Base-by-base conservation (phyloP, 1,140 invertebrate species). In the Muscidifurax raptorellus region DNA sequence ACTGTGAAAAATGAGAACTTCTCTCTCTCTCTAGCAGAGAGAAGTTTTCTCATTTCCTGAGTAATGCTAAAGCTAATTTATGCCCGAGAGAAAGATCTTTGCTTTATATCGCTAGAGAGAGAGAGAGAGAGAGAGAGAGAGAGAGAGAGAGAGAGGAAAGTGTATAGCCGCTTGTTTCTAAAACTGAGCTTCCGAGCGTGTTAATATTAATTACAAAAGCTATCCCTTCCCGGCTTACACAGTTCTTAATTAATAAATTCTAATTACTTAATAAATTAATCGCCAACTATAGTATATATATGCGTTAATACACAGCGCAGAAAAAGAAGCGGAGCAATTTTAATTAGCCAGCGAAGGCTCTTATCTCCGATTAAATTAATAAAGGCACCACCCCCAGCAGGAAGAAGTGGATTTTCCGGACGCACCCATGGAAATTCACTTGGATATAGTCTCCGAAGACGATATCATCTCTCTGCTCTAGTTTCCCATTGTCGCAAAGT, bases 41-140 rank as follows among this genome's bases (percentile, higher is more conserved):
- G 30, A 82, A 82, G 44, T 74, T 82, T 82, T 59, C 80, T 82
- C 71, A 64, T 75, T 75, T 69, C 47, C 28, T 72, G 36, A 82
- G 28, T 75, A 74, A 82, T 12, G 47, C 18, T 67, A 18, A 64
- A 67, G 47, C 66, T 82, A 75, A 76, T 75, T 47, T 44, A 25
- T 44, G 36, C 30, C 28, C 36, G 66, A n/a, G 64, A 27, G 30
- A 66, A 13, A 25, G 72, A 30, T 36, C 66, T 28, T 69, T 69
- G 12, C 66, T 69, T 69, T 69, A 28, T n/a, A 69, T 69, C 28
- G 25, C 25, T n/a, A 64, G 52, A n/a, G n/a, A n/a, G n/a, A n/a
- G n/a, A n/a, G n/a, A n/a, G n/a, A n/a, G n/a, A n/a, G n/a, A n/a
- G n/a, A n/a, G n/a, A n/a, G n/a, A n/a, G n/a, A n/a, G n/a, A n/a